Base-by-base conservation (phyloP, 2,797 vertebrate species). In the Mastacembelus armatus region DNA sequence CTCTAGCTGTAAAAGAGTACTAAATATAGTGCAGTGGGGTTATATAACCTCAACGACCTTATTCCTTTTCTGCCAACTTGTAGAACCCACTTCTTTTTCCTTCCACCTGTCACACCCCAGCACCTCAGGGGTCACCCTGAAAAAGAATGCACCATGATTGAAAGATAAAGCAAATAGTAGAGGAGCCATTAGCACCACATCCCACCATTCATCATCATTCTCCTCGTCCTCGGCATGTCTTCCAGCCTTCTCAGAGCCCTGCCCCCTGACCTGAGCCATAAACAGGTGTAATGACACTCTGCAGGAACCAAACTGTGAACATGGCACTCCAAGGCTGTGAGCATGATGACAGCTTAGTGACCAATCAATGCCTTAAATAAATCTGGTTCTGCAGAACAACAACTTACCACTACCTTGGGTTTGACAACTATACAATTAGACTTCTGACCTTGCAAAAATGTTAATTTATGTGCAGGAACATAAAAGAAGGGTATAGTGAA, bases 251-350 rank as follows among this genome's bases (percentile, higher is more conserved):
- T 47, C 40, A 8, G 38, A 43, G 64, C 35, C 61, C 65, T 72
- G 79, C 40, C 80, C 82, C 35, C 50, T 85, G 82, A 91, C 87
- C 88, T 66, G 36, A 11, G 56, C 70, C 63, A 57, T 86, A 86
- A 90, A 86, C 88, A 80, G 71, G 60, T 66, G 69, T 42, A 60
- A 66, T 35, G 74, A 67, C 75, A 74, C 52, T 18, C 48, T 45
- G 30, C 29, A 32, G 63, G 71, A 66, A 56, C 42, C 43, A 71
- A 57, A 73, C 74, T 77, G 74, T 77, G 79, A 75, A 85, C 67
- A 64, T 18, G 52, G 43, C 36, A 49, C 40, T 63, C 40, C 68
- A 74, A 83, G 78, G 44, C 63, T 64, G 47, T 65, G 43, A 35
- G 33, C 66, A 55, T 38, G 67, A 84, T 66, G 75, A 80, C 77